Percentiles rank a stretch among this genome's conserved stretches.
phyloP scores from a whole-genome alignment of 2,888 invertebrate species.

The Hirtodrosophila trivittata region DNA sequence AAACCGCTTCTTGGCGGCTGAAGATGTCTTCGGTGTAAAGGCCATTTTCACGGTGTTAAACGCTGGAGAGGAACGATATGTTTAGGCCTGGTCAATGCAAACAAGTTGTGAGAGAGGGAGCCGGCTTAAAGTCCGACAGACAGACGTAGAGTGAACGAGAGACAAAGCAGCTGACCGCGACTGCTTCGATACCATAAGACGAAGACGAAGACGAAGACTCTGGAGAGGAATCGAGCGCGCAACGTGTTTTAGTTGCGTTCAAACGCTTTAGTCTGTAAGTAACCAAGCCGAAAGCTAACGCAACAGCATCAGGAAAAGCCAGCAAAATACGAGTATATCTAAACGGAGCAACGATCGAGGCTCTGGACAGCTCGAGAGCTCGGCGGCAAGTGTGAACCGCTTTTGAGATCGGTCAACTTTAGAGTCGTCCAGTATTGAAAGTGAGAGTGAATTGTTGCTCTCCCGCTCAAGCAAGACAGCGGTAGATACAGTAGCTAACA shows the following conservation, averaged over 20 bases:
- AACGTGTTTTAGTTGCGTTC: constrained; percentile 76
- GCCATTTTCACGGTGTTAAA: constrained; percentile 34
- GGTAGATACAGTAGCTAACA: neutral
- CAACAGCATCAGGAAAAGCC: constrained; percentile 33
- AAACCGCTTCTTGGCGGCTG: constrained; percentile 28
- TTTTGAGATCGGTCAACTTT: constrained; percentile 41
- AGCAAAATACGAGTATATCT: neutral
- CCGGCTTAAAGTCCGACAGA: too few relatives aligned
- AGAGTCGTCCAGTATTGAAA: constrained; percentile 31
- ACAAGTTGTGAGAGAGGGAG: constrained; percentile 35
- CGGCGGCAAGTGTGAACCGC: constrained; percentile 60
- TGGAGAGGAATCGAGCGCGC: constrained; percentile 65
- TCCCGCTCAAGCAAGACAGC: constrained; percentile 16
- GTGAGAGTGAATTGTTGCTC: constrained; percentile 44
- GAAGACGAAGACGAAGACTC: constrained; percentile 35
- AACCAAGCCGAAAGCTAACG: constrained; percentile 60
- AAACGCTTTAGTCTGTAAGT: constrained; percentile 80
- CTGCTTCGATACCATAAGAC: constrained; percentile 19
- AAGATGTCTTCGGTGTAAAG: constrained; percentile 47
- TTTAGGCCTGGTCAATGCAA: constrained; percentile 34
- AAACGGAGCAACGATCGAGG: constrained; percentile 46
- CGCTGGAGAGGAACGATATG: constrained; percentile 25
- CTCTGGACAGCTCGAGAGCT: constrained; percentile 53
- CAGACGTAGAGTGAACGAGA: constrained; percentile 4
- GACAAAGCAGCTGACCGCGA: constrained; percentile 40